These are phyloP conservation scores for Platichthys flesus DNA, from an alignment of 2,113 vertebrate genomes.

Conservation along the genomic window DNA sequence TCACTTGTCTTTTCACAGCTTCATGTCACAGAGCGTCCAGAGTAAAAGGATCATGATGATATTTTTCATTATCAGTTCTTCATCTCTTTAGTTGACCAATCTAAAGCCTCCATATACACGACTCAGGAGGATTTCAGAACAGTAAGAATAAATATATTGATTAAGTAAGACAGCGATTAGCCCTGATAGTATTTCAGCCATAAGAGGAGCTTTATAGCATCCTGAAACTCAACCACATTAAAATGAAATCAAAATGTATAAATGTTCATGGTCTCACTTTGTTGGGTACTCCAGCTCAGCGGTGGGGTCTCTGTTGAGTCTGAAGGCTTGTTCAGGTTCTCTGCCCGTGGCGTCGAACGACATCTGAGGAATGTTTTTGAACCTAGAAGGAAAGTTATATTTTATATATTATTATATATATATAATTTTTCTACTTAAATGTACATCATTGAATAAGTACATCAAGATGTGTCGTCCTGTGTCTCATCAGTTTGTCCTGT, in stretches of 20 bases:
- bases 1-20: conserved; percentile 19
- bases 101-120: not conserved
- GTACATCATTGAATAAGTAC: not conserved
- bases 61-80: not conserved
- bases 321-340: conserved; percentile 94
- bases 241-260: not conserved
- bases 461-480: not conserved
- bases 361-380: conserved; percentile 97
- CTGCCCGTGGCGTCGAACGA: conserved; percentile 92
- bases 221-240: too few species aligned
- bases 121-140: too few species aligned
- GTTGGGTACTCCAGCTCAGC: conserved; percentile 96
- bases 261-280: conserved; percentile 83
- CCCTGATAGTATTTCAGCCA: not conserved
- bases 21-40: not conserved
- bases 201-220: not conserved
- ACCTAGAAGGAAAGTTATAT: conserved; percentile 76
- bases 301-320: conserved; percentile 87
- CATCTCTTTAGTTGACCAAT: too few species aligned
- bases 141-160: too few species aligned
- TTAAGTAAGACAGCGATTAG: not conserved
- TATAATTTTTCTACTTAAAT: not conserved
- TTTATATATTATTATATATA: too few species aligned
- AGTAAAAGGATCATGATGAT: too few species aligned
- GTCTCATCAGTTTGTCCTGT: not conserved